Percentiles rank a stretch among this genome's conserved stretches.
Conservation (phyloP, 2,113 vertebrate genomes). For the Hippocampus abdominalis region DNA sequence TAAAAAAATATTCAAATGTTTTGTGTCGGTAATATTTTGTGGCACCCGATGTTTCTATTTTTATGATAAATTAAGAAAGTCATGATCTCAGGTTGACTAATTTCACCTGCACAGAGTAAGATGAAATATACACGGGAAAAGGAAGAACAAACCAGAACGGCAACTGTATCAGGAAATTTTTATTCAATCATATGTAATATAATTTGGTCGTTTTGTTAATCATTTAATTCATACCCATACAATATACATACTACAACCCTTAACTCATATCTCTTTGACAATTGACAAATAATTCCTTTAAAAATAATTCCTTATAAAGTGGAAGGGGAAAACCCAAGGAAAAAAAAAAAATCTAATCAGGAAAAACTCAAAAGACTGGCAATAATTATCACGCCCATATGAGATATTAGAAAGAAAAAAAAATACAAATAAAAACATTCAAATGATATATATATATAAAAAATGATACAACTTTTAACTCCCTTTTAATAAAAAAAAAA, state of each 20-base stretch:
- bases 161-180: conserved; percentile 74
- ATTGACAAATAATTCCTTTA: conserved; percentile 65
- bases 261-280: conserved; percentile 67
- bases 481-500: conserved; percentile 71
- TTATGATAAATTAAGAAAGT: neutral
- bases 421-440: conserved; percentile 47
- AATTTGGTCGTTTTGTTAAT: conserved; percentile 75
- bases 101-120: neutral
- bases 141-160: conserved; percentile 9
- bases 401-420: conserved; percentile 41
- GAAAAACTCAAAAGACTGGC: conserved; percentile 64
- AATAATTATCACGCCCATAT: conserved; percentile 64
- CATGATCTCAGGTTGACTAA: neutral
- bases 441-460: conserved; percentile 35
- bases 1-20: too few species aligned
- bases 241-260: conserved; percentile 76
- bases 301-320: conserved; percentile 71
- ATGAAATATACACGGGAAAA: neutral
- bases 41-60: neutral
- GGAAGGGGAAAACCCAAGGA: conserved; percentile 40
- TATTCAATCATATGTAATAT: conserved; percentile 77
- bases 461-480: conserved; percentile 56
- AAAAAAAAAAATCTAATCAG: conserved; percentile 34
- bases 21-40: too few species aligned
- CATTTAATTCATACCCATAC: conserved; percentile 76